Evolutionary conservation across 1,140 invertebrate genomes (phyloP), one percentile per base, ranked within the genome.

Genomic region (Ceratina japonica): DNA sequence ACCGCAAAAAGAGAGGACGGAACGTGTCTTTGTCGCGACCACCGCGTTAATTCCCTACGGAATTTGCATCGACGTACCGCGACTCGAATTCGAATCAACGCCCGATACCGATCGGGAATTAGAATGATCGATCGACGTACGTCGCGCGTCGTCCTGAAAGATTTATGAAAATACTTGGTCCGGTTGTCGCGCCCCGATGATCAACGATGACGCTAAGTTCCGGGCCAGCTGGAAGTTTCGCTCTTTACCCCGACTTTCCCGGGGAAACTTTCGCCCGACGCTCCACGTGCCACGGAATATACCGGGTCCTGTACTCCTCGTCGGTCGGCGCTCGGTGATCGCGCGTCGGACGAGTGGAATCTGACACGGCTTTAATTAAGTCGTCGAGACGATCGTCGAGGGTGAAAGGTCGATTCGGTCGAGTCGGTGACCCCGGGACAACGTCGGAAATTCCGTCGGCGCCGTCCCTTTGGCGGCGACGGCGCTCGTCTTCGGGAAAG

Each of bases 141-240:
- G 75, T 81, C 79, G 66, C 58, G 69, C 51, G 75, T 81, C 79
- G 37, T 59, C 61, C 51, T 24, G 37, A 64, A 78, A 76, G 80
- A 86, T 86, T 86, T 85, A 85, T 85, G 82, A 84, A 84, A 84
- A 81, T 81, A 80, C 73, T 81, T 83, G 80, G 69, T 70, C 59
- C 22, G 27, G 70, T 65, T 77, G 78, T 80, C 78, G 71, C 80
- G 59, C 72, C 82, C 69, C n/a, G 78, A 56, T 80, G 74, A 76
- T 81, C 75, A 44, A 58, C 65, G 62, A 63, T 66, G 82, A 56
- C 37, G 76, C 71, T 69, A 82, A 85, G 68, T 85, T 79, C 70
- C 22, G 51, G 62, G 69, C 75, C 62, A 74, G 81, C 72, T 31
- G 59, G 58, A 63, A 74, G 54, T 73, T 74, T 71, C 31, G 18